Percentiles rank a stretch among this genome's conserved stretches.
Evolutionary conservation across 2,888 invertebrate genomes (phyloP).

Genomic region (Heliconius aoede): DNA sequence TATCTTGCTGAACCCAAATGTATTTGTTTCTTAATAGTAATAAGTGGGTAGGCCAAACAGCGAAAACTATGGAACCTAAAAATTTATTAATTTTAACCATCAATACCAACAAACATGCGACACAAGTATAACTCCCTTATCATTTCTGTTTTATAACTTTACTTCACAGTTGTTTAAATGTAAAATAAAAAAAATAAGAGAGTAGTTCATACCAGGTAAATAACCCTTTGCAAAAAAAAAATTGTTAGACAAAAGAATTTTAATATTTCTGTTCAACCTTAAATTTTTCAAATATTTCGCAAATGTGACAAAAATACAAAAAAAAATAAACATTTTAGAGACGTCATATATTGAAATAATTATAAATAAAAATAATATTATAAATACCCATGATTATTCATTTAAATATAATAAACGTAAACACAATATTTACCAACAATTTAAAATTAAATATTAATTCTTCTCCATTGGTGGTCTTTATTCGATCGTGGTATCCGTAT

Average conservation of each 20-base stretch:
- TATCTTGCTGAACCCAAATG: constrained; percentile 39
- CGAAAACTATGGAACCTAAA: not conserved
- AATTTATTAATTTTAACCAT: not conserved
- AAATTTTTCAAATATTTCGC: too few relatives aligned
- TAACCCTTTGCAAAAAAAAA: too few relatives aligned
- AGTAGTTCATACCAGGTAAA: too few relatives aligned
- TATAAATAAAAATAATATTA: not conserved
- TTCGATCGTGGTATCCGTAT: constrained; percentile 24
- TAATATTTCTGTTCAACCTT: too few relatives aligned
- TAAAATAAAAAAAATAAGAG: not conserved
- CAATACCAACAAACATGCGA: not conserved
- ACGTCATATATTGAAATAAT: not conserved
- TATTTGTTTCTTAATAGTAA: constrained; percentile 40
- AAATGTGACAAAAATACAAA: too few relatives aligned
- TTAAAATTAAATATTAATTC: not conserved
- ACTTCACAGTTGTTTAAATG: not conserved
- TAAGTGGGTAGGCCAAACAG: constrained; percentile 26
- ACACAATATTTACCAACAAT: too few relatives aligned
- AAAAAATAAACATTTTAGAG: too few relatives aligned
- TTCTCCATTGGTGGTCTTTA: not conserved
- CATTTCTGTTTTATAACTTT: not conserved
- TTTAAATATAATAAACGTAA: not conserved
- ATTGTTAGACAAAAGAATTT: too few relatives aligned
- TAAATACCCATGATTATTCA: not conserved
- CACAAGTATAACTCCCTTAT: not conserved